Base-by-base conservation (phyloP, 2,113 vertebrate species). In the Cathartes aura region DNA sequence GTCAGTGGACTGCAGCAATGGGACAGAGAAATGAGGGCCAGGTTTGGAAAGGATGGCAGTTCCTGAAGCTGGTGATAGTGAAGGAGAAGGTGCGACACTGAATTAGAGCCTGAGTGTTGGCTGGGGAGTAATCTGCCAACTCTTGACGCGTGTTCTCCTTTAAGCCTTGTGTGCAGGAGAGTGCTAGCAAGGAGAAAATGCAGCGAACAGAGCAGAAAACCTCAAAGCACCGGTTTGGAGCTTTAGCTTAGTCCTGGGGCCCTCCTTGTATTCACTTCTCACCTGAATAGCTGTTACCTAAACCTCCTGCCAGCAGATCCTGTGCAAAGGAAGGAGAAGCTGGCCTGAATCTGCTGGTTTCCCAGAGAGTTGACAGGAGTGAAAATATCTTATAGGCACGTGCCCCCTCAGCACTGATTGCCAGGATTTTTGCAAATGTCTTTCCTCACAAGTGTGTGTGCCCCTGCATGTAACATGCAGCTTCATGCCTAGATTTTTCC, bases 391-490 rank as follows among this genome's bases (percentile, higher is more conserved):
- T 10, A 14, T 1, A 50, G 71, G 26, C 38, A 40, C 0, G 0
- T 29, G 40, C 12, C n/a, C 56, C 12, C 84, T 63, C 0, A 1
- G 43, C 58, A 42, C 40, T 6, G 42, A 20, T 15, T 13, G 62
- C 48, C 47, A 62, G 36, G 36, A 40, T 48, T 62, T 59, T 66
- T 79, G 53, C 59, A 10, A 20, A 23, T 5, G 11, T 70, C 48
- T 55, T 56, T 70, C 48, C 78, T 52, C 19, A 4, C 0, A 4
- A 14, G 30, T 15, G 3, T 36, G 21, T 2, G 2, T 53, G 56
- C 45, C 40, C 34, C 30, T 47, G 29, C 19, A 2, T 36, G 24
- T 43, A 47, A 42, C 12, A 1, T 15, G 32, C 29, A 52, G 60
- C 42, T 62, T 56, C 79, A 3, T 21, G 60, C 73, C 38, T 40